These are phyloP conservation scores for Silurus glanis DNA, from an alignment of 2,113 vertebrate species.

Conservation along the genomic window DNA sequence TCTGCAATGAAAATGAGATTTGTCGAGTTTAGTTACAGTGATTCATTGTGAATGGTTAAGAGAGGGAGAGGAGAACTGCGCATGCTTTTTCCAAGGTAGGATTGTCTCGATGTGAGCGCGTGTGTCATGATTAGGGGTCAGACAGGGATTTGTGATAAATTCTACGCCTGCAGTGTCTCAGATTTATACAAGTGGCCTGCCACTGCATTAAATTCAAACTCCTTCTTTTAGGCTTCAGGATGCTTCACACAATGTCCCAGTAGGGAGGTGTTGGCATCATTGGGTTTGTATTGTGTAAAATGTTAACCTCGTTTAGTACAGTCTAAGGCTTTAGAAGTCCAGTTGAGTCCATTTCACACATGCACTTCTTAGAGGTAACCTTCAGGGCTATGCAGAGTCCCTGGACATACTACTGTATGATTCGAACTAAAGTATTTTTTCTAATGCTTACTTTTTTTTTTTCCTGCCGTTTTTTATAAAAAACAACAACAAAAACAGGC, in stretches of 20 bases:
- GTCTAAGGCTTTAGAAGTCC: neutral
- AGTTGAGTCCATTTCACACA: neutral
- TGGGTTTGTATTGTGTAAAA: constrained; percentile 8
- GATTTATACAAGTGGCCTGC: constrained; percentile 3
- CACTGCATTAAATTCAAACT: neutral
- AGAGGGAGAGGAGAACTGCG: neutral
- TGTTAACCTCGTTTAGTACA: neutral
- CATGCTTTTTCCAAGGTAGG: neutral
- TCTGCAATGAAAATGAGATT: constrained; percentile 79
- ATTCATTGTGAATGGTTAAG: constrained; percentile 61
- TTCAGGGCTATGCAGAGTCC: neutral
- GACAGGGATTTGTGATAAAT: constrained; percentile 50
- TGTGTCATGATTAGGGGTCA: constrained; percentile 46
- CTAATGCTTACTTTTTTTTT: neutral
- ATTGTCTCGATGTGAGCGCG: neutral
- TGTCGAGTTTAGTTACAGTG: constrained; percentile 78
- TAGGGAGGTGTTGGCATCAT: neutral
- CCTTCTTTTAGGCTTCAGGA: neutral
- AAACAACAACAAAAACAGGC: no score
- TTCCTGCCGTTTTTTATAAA: no score
- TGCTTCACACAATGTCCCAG: neutral
- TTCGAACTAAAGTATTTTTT: neutral
- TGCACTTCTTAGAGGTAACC: neutral
- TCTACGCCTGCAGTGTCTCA: constrained; percentile 5
- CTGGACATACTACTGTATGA: neutral